phyloP scores from a whole-genome alignment of 1,140 invertebrate genomes.

The Melitaea cinxia region DNA sequence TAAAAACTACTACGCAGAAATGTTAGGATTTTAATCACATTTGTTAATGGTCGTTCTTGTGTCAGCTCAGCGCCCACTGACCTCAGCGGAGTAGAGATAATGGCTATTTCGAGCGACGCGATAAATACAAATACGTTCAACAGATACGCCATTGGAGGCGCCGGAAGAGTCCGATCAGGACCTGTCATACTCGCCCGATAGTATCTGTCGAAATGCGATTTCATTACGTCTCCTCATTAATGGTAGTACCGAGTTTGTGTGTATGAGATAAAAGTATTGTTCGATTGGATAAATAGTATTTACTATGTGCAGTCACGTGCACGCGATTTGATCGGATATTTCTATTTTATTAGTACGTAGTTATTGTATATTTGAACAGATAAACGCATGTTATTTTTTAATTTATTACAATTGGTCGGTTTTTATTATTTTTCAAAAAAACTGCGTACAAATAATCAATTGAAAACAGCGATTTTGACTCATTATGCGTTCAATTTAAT shows the following conservation, averaged over 20 bases:
- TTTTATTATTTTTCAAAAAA: too few relatives aligned
- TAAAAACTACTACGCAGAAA: constrained; percentile 64
- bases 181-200: constrained; percentile 21
- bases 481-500: too few relatives aligned
- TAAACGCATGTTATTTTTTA: too few relatives aligned
- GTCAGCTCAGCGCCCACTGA: constrained; percentile 71
- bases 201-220: not conserved
- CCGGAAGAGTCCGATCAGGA: constrained; percentile 56
- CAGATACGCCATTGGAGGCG: constrained; percentile 68
- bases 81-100: constrained; percentile 75
- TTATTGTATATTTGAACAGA: too few relatives aligned
- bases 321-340: too few relatives aligned
- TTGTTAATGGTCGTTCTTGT: constrained; percentile 60
- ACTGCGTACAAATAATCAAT: too few relatives aligned
- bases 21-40: constrained; percentile 59
- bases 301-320: too few relatives aligned
- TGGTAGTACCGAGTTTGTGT: not conserved
- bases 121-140: constrained; percentile 72
- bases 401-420: too few relatives aligned
- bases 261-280: not conserved
- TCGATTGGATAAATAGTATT: not conserved
- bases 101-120: constrained; percentile 72
- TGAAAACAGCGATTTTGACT: too few relatives aligned
- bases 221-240: constrained; percentile 8
- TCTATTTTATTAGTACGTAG: too few relatives aligned